A percentile compares a stretch with the other conserved stretches of the same genome.
Conservation (phyloP, 2,888 invertebrate genomes). For the Neuroscelio doddi region DNA sequence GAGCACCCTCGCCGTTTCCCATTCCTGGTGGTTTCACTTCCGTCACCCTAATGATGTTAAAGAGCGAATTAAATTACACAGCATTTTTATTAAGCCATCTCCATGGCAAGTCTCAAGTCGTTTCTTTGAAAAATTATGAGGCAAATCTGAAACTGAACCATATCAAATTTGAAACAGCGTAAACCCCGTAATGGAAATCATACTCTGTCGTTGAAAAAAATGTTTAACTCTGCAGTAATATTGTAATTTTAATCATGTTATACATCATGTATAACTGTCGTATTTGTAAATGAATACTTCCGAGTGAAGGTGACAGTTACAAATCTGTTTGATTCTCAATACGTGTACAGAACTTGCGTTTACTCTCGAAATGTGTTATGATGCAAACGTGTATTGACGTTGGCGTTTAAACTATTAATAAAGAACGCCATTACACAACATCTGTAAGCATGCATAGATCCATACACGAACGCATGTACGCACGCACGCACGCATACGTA, state of each 20-base stretch:
- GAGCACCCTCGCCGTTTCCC: slow-evolving; percentile 32
- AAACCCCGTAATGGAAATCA: slow-evolving; percentile 17
- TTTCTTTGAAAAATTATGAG: slow-evolving; percentile 18
- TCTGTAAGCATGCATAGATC: too few relatives aligned
- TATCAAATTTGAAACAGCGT: slow-evolving; percentile 16
- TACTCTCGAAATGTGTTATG: not conserved
- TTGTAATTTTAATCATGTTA: slow-evolving; percentile 2
- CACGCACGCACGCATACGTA: too few relatives aligned
- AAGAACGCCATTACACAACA: too few relatives aligned
- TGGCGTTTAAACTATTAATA: too few relatives aligned
- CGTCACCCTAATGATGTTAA: slow-evolving; percentile 42
- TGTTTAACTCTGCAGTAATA: slow-evolving; percentile 8
- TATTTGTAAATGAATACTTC: slow-evolving; percentile 5
- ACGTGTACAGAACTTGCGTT: slow-evolving; percentile 2
- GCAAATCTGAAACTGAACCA: slow-evolving; percentile 15
- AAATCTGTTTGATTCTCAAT: slow-evolving; percentile 3
- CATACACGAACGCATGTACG: too few relatives aligned
- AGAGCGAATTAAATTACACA: slow-evolving; percentile 54
- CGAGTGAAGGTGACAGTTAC: slow-evolving; percentile 9
- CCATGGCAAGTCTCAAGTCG: slow-evolving; percentile 19
- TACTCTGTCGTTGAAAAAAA: slow-evolving; percentile 19
- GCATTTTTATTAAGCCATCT: slow-evolving; percentile 56
- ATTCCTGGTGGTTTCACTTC: slow-evolving; percentile 53
- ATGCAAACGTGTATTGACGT: too few relatives aligned
- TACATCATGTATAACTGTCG: not conserved